Base-by-base conservation (phyloP, 2,888 invertebrate species). In the Stenoptilia bipunctidactyla region DNA sequence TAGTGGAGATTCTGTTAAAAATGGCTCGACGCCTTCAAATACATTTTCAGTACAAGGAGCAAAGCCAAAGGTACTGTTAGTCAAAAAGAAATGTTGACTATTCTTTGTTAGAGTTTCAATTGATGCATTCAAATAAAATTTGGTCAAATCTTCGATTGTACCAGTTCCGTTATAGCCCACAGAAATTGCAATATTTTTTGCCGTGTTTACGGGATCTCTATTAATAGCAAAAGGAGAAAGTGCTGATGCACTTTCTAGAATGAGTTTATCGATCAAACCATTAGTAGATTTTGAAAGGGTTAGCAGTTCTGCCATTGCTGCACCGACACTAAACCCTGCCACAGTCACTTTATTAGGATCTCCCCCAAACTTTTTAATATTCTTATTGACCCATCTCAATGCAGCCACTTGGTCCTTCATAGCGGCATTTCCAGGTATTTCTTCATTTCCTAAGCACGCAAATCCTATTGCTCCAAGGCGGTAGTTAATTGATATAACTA, bases 381-480 rank as follows among this genome's bases (percentile, higher is more conserved):
- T 91, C 45, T 90, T 88, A 45, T 89, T 87, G 1, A 92, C 85
- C 90, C 92, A 92, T 47, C 86, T 70, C 36, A 97, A 70, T 0
- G 92, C 94, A 59, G 93, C 85, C 39, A 91, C 86, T 62, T 96
- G 93, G 63, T 97, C 96, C 61, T 92, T 89, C 36, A 97, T 63
- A 0, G 92, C 97, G 46, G 93, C 89, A 65, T 97, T 97, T 0
- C 96, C 96, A 0, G 92, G 88, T 15, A 89, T 87, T 47, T 86
- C 86, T 50, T 79, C 68, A 27, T 75, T 85, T 1, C 87, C 88
- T 37, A 89, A 66, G 46, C 87, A 87, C 14, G 90, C 85, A 63
- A 91, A 91, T 12, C 90, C 92, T 49, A 90, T 85, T 5, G 91
- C 88, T 47, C 92, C 92, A 38, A 89, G 74, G 50, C 92, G 84